Evolutionary conservation across 1,140 invertebrate species (phyloP), one percentile per base, ranked within the genome.

Genomic region (Heterodera carotae): DNA sequence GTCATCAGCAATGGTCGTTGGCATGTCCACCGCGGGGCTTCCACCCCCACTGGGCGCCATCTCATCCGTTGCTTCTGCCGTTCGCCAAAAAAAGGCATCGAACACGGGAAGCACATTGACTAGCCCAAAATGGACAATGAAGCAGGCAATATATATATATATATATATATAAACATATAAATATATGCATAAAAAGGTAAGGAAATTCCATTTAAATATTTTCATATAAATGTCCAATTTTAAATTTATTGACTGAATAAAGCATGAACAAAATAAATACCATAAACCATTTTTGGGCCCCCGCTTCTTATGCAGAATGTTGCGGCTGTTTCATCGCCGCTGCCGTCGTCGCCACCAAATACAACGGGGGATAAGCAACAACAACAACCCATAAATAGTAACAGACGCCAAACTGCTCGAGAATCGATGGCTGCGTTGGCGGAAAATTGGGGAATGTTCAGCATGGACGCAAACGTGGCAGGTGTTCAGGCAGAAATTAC

Each of bases 371-470:
- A 56, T 15, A 56, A 56, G 39, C 39, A 43, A 43, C 39, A 43
- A 56, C 39, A 43, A 43, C 39, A 43, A 39, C 66, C 33, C 34
- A 18, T n/a, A 77, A 53, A 59, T 27, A n/a, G n/a, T n/a, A 64
- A 33, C 64, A 31, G 83, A 36, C 53, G 81, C n/a, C 82, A 82
- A 43, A 73, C 77, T n/a, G 78, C 81, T n/a, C 39, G 82, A 25
- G 82, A 83, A 73, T 81, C 78, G 18, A 72, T 83, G n/a, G 82
- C 82, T 8, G 71, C 81, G 43, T 68, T 83, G 53, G 82, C 81
- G 27, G 82, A 83, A 48, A 82, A 56, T 62, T 74, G 72, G 72
- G 36, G 56, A 25, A 33, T 59, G 59, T 74, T 74, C 64, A 64
- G 56, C 64, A 56, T 74, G n/a, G 72, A 74, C 53, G 53, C 72